Conservation (phyloP, 2,113 vertebrate genomes). For the Pseudonaja textilis region DNA sequence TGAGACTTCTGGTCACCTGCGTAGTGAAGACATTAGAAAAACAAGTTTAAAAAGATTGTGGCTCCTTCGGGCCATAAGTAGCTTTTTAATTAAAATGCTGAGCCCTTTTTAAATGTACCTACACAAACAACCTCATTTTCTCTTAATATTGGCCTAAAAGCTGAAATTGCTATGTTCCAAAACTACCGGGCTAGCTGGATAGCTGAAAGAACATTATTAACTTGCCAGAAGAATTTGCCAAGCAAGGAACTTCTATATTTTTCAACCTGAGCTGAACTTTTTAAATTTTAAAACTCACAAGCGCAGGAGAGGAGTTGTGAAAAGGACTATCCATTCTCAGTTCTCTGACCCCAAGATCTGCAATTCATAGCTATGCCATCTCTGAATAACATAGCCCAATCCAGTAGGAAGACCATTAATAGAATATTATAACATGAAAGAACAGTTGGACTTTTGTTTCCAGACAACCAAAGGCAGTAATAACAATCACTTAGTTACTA, state of each 20-base stretch:
- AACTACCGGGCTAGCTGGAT: not conserved
- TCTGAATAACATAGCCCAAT: not conserved
- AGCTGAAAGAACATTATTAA: not conserved
- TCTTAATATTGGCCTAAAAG: not conserved
- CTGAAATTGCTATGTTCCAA: not conserved
- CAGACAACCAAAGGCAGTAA: not conserved
- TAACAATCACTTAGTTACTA: not conserved
- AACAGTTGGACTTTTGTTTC: not conserved
- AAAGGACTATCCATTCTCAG: not conserved
- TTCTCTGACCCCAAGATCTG: not conserved
- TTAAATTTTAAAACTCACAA: not conserved
- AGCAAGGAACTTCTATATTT: not conserved
- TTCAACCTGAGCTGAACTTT: not conserved
- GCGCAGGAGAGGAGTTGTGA: not conserved
- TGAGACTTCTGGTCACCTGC: not conserved
- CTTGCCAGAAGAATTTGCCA: not conserved
- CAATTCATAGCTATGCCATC: not conserved
- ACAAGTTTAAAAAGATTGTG: not conserved
- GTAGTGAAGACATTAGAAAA: not conserved
- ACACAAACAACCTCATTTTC: not conserved
- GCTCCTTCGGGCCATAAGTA: not conserved
- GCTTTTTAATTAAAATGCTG: not conserved
- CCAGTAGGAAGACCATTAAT: not conserved
- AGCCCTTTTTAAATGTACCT: not conserved
- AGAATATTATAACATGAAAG: not conserved